Conservation (phyloP, 64 coral and sea anemone genomes). For the Stylophora pistillata region DNA sequence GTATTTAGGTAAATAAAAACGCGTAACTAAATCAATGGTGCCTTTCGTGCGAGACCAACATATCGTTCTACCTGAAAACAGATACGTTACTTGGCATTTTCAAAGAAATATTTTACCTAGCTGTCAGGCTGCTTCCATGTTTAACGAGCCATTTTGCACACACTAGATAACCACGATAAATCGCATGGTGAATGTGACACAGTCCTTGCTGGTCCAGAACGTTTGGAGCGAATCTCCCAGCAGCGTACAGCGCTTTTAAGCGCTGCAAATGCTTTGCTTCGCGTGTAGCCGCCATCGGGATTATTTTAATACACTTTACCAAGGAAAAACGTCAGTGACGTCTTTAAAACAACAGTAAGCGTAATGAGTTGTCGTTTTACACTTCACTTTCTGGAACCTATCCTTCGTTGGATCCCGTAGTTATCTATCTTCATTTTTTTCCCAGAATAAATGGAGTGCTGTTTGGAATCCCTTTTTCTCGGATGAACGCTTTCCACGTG, state of each 20-base stretch:
- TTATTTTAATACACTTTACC: not conserved
- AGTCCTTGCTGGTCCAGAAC: conserved; percentile 64
- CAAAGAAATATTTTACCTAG: conserved; percentile 52
- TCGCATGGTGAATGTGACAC: conserved; percentile 70
- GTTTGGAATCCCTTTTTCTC: no score
- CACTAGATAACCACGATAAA: conserved; percentile 66
- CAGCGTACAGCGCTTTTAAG: conserved; percentile 42
- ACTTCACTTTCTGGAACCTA: not conserved
- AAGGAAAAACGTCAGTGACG: not conserved
- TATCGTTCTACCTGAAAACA: no score
- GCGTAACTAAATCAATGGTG: no score
- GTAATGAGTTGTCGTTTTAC: not conserved
- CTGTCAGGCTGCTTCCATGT: conserved; percentile 67
- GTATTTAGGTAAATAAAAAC: no score
- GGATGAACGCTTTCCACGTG: no score
- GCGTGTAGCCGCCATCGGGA: conserved; percentile 8
- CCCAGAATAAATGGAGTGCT: no score
- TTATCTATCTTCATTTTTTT: no score
- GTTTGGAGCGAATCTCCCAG: conserved; percentile 45
- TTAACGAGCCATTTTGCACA: conserved; percentile 84
- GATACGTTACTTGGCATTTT: not conserved
- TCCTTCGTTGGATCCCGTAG: no score
- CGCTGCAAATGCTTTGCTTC: conserved; percentile 61
- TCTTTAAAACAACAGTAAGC: no score
- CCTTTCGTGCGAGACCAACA: no score